Evolutionary conservation across 2,888 invertebrate genomes (phyloP).

Genomic region (Aquatica leii): DNA sequence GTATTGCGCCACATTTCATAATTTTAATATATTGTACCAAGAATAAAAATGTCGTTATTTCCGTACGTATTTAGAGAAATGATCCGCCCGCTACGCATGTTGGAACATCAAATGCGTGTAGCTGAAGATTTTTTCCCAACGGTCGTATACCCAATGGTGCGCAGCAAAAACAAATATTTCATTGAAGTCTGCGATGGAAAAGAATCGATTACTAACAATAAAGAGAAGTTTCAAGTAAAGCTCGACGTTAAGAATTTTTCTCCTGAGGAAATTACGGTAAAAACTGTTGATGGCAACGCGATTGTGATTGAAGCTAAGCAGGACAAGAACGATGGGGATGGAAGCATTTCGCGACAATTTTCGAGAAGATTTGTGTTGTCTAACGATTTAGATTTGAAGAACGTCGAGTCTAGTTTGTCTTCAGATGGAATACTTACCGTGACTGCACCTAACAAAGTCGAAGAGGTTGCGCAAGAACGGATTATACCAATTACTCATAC

Average conservation of each 20-base stretch:
- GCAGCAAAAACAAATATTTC: background rate
- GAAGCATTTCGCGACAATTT: slow-evolving; percentile 69
- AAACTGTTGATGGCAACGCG: slow-evolving; percentile 26
- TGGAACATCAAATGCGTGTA: slow-evolving; percentile 1
- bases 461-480: slow-evolving; percentile 56
- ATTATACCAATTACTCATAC: slow-evolving; percentile 60
- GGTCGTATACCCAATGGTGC: background rate
- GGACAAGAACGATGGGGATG: slow-evolving; percentile 26
- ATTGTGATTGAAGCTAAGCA: slow-evolving; percentile 34
- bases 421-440: slow-evolving; percentile 78
- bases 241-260: slow-evolving; percentile 31
- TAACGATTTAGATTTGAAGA: slow-evolving; percentile 76
- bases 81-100: background rate
- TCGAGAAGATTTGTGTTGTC: slow-evolving; percentile 79
- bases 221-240: slow-evolving; percentile 20
- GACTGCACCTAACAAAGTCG: slow-evolving; percentile 66
- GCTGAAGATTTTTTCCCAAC: background rate
- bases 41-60: background rate
- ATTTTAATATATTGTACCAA: too few relatives aligned
- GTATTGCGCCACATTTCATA: too few relatives aligned
- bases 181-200: background rate
- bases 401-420: slow-evolving; percentile 77
- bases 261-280: slow-evolving; percentile 31
- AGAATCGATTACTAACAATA: background rate
- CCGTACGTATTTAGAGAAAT: background rate